These are phyloP conservation scores for Entomyzon cyanotis DNA, from an alignment of 2,113 vertebrate species.

Conservation along the genomic window DNA sequence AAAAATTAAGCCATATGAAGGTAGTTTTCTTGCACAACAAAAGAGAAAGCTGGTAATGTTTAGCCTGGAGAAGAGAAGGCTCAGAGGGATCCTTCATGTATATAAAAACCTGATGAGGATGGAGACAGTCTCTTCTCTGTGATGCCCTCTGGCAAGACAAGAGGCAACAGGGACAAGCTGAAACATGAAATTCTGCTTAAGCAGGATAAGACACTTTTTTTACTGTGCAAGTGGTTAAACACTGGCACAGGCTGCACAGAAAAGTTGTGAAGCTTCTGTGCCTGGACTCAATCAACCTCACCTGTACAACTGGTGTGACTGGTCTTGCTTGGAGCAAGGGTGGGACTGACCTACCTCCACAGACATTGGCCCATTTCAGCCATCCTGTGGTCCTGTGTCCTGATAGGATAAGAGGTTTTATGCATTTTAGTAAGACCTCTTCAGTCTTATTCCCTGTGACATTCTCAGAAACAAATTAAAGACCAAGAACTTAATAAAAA, in stretches of 20 bases:
- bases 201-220: neutral
- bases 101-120: neutral
- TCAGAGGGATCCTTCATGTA: neutral
- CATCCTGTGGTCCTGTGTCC: neutral
- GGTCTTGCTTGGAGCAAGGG: neutral
- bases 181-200: neutral
- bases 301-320: neutral
- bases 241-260: neutral
- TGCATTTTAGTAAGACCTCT: neutral
- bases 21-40: neutral
- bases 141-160: neutral
- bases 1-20: neutral
- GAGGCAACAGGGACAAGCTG: neutral
- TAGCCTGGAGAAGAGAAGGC: neutral
- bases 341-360: rapidly evolving
- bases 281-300: neutral
- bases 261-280: neutral
- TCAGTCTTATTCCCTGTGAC: neutral
- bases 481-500: neutral
- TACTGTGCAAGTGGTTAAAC: neutral
- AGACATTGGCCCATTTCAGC: neutral
- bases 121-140: neutral
- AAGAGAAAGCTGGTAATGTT: neutral
- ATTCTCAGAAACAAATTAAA: neutral
- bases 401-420: neutral